A percentile compares a stretch with the other conserved stretches of the same genome.
Conservation (phyloP, 2,113 vertebrate species). For the Callaeas wilsoni region DNA sequence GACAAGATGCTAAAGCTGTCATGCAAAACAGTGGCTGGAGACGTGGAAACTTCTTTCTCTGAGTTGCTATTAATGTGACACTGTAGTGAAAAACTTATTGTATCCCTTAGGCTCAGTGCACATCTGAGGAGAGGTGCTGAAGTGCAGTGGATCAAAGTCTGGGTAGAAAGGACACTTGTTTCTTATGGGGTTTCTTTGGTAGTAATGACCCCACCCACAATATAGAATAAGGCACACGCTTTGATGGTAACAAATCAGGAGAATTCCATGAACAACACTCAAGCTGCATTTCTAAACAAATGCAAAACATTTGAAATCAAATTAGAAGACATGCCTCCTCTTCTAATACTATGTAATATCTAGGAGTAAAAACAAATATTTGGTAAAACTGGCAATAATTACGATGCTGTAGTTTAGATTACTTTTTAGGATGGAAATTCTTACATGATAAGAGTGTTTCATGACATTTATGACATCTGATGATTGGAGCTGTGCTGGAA, state of each 20-base stretch:
- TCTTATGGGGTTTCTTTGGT: neutral
- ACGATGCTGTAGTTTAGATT: neutral
- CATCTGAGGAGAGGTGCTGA: rapidly evolving
- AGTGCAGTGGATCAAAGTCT: neutral
- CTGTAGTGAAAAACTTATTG: neutral
- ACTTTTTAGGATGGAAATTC: neutral
- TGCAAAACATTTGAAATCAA: neutral
- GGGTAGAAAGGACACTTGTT: neutral
- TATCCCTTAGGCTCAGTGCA: neutral
- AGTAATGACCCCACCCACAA: neutral
- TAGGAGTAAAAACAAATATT: neutral
- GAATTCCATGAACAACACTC: neutral
- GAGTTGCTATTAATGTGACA: neutral
- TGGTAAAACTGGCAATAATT: neutral
- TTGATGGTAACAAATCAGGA: neutral
- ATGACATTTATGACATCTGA: neutral
- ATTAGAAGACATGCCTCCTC: neutral
- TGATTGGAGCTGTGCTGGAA: neutral
- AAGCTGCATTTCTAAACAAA: neutral
- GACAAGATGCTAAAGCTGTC: neutral
- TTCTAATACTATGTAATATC: neutral
- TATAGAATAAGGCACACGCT: neutral
- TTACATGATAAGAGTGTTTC: neutral
- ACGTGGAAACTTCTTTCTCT: neutral
- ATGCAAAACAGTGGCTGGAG: neutral